phyloP scores from a whole-genome alignment of 2,888 invertebrate genomes.

The Ashinkailepas kermadecensis region DNA sequence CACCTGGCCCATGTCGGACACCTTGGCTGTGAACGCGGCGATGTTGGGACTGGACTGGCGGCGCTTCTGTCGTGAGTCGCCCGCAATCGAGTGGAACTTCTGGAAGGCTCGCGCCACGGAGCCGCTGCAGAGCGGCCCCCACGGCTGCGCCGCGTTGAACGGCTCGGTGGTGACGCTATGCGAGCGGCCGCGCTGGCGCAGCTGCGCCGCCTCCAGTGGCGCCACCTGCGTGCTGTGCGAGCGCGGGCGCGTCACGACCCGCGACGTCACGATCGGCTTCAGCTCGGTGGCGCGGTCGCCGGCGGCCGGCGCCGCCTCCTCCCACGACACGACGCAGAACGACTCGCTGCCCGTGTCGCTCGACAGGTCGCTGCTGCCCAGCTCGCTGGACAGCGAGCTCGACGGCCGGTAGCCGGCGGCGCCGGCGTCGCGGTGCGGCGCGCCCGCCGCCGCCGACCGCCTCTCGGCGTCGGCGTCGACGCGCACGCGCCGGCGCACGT shows the following conservation, averaged over 20 bases:
- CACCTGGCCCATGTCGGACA: not conserved
- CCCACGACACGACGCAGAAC: not conserved
- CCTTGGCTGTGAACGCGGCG: not conserved
- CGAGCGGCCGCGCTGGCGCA: constrained; percentile 27
- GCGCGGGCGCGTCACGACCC: constrained; percentile 25
- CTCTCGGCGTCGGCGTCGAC: constrained; percentile 4
- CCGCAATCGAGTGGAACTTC: constrained; percentile 41
- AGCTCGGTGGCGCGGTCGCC: not conserved
- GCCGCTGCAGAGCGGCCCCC: constrained; percentile 45
- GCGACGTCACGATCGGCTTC: not conserved
- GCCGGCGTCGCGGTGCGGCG: not conserved
- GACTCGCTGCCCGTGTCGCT: not conserved
- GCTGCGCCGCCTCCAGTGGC: not conserved
- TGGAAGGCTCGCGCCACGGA: constrained; percentile 46
- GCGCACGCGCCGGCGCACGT: constrained; percentile 16
- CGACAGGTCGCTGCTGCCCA: constrained; percentile 28
- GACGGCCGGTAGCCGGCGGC: constrained; percentile 26
- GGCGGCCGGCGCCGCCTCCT: not conserved
- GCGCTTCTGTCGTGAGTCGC: constrained; percentile 15
- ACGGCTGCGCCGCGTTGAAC: constrained; percentile 35
- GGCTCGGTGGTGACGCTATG: constrained; percentile 29
- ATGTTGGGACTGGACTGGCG: constrained; percentile 14
- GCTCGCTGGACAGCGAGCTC: constrained; percentile 31
- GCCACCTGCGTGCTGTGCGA: constrained; percentile 27
- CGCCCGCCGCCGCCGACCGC: constrained; percentile 27